A percentile compares a stretch with the other conserved stretches of the same genome.
Conservation (phyloP, 2,888 invertebrate species). For the Shargacucullia verbasci region DNA sequence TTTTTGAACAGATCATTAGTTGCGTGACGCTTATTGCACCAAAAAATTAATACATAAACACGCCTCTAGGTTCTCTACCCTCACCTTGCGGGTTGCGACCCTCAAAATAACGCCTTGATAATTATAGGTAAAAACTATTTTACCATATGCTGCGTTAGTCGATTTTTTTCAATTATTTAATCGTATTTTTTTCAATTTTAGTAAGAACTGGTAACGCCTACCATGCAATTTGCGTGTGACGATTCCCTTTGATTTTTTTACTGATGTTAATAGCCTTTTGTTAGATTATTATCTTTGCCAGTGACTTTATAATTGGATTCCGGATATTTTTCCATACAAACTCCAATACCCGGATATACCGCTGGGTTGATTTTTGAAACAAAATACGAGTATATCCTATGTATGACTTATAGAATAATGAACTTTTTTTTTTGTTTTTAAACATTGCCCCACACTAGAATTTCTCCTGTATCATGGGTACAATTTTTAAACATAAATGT, state of each 20-base stretch:
- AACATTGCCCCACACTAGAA: no score
- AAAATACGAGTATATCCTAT: no score
- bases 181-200: conserved; percentile 33
- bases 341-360: no score
- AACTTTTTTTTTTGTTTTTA: no score
- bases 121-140: conserved; percentile 58
- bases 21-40: conserved; percentile 59
- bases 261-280: no score
- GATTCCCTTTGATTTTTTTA: neutral
- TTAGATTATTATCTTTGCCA: neutral
- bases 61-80: conserved; percentile 44
- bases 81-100: conserved; percentile 63
- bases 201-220: conserved; percentile 33
- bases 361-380: no score
- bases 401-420: no score
- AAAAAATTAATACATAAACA: conserved; percentile 72
- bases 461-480: no score
- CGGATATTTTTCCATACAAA: no score
- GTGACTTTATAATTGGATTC: no score
- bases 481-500: no score
- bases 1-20: conserved; percentile 34
- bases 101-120: conserved; percentile 62
- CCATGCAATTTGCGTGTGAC: neutral
- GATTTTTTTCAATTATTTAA: conserved; percentile 37
- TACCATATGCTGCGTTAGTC: conserved; percentile 57